Evolutionary conservation across 2,113 vertebrate species (phyloP).

Genomic region (Rhegmatorhina hoffmannsi): DNA sequence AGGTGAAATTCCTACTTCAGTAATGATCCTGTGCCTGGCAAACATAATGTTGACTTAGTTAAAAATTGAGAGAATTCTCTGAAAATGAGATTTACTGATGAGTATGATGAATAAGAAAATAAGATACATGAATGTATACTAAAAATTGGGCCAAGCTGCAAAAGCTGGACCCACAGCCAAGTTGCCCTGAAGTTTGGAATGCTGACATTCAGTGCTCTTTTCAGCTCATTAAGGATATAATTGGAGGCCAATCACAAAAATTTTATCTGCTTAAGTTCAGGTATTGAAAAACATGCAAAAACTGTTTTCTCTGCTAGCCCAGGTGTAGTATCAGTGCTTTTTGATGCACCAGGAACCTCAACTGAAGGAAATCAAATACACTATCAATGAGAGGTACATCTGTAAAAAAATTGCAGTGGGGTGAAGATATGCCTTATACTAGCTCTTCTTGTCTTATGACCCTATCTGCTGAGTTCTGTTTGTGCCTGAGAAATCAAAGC

Average conservation of each 20-base stretch:
- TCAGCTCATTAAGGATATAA: background rate
- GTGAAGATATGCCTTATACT: background rate
- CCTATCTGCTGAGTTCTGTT: background rate
- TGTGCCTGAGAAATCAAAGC: conserved; percentile 37
- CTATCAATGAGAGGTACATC: background rate
- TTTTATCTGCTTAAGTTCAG: background rate
- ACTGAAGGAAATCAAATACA: background rate
- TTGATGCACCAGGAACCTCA: background rate
- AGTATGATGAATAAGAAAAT: conserved; percentile 24
- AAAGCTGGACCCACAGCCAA: background rate
- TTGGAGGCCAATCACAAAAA: background rate
- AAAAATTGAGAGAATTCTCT: conserved; percentile 32
- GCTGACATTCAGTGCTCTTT: background rate
- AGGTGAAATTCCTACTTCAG: conserved; percentile 42
- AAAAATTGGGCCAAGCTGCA: background rate
- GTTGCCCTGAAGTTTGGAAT: background rate
- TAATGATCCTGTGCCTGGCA: conserved; percentile 40
- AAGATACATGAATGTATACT: background rate
- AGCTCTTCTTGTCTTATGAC: background rate
- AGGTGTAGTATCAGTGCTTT: background rate
- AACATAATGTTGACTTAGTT: conserved; percentile 20
- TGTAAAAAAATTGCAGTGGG: background rate
- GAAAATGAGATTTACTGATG: conserved; percentile 44
- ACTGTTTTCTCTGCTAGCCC: background rate
- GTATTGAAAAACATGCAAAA: background rate